These are phyloP conservation scores for Cryptoblepharus egeriae DNA, from an alignment of 2,797 vertebrate species.

Conservation along the genomic window DNA sequence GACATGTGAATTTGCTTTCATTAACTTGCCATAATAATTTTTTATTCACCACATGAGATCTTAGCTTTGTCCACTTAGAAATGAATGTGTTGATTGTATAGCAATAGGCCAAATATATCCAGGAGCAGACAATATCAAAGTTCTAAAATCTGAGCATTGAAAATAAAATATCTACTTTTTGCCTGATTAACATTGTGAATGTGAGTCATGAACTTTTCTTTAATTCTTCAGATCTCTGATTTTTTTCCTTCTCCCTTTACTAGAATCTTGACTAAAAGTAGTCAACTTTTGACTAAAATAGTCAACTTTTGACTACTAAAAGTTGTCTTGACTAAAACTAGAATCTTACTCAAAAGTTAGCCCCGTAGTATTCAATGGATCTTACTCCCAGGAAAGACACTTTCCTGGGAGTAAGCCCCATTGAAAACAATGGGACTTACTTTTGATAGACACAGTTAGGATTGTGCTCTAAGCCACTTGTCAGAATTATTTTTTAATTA, in stretches of 20 bases:
- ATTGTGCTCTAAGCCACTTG: constrained; percentile 73
- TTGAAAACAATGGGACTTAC: no score
- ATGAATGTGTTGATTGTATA: constrained; percentile 45
- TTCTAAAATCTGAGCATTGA: constrained; percentile 23
- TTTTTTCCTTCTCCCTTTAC: constrained; percentile 76
- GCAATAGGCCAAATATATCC: constrained; percentile 6
- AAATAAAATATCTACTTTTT: constrained; percentile 44
- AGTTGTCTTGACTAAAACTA: no score
- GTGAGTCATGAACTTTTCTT: constrained; percentile 66
- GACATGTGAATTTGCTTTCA: constrained; percentile 50
- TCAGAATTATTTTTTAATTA: constrained; percentile 67
- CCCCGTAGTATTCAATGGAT: no score
- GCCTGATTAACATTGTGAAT: constrained; percentile 58
- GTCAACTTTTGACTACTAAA: no score
- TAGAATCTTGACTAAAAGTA: constrained; percentile 73
- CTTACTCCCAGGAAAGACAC: no score
- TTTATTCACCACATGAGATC: no score
- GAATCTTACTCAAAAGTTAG: no score
- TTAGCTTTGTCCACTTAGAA: no score
- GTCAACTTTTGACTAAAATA: no score
- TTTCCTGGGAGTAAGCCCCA: no score
- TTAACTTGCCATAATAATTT: constrained; percentile 56
- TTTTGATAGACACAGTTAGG: no score
- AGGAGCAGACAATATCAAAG: constrained; percentile 23
- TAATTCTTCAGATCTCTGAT: constrained; percentile 56